Evolutionary conservation across 2,888 invertebrate species (phyloP).

Genomic region (Antitype chi): DNA sequence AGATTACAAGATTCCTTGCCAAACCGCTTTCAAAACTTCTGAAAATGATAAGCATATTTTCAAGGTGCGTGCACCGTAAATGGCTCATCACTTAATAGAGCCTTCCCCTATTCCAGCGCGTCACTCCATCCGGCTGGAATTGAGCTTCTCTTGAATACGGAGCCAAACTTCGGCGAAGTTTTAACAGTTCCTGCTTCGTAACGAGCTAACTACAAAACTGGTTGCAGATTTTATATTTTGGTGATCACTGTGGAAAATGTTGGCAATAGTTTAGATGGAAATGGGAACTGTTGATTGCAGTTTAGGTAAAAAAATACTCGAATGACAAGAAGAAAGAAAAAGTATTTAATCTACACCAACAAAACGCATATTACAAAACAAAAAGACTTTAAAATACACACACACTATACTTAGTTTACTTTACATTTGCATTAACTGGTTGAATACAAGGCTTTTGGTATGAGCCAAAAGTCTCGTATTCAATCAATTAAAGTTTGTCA

Average conservation of each 20-base stretch:
- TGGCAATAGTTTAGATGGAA: background rate
- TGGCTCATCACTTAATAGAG: constrained; percentile 39
- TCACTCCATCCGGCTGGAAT: constrained; percentile 21
- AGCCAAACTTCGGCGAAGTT: constrained; percentile 42
- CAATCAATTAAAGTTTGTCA: too few species aligned
- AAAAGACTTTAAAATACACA: too few species aligned
- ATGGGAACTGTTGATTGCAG: too few species aligned
- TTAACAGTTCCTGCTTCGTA: constrained; percentile 30
- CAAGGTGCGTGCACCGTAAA: constrained; percentile 17
- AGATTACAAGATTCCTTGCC: background rate
- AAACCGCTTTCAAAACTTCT: constrained; percentile 8
- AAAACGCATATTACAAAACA: too few species aligned
- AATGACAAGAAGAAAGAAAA: too few species aligned
- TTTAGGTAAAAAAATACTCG: background rate
- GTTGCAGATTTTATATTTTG: constrained; percentile 15
- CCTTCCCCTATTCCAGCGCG: constrained; percentile 23
- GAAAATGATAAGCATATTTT: constrained; percentile 23
- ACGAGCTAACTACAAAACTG: constrained; percentile 37
- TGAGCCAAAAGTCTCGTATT: too few species aligned
- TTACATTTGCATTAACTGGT: too few species aligned
- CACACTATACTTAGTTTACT: too few species aligned
- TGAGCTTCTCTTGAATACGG: constrained; percentile 18
- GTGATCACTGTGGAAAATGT: constrained; percentile 5
- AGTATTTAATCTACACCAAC: too few species aligned
- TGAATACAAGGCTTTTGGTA: too few species aligned